Conservation (phyloP, 1,140 invertebrate species). For the Drosophila willistoni region DNA sequence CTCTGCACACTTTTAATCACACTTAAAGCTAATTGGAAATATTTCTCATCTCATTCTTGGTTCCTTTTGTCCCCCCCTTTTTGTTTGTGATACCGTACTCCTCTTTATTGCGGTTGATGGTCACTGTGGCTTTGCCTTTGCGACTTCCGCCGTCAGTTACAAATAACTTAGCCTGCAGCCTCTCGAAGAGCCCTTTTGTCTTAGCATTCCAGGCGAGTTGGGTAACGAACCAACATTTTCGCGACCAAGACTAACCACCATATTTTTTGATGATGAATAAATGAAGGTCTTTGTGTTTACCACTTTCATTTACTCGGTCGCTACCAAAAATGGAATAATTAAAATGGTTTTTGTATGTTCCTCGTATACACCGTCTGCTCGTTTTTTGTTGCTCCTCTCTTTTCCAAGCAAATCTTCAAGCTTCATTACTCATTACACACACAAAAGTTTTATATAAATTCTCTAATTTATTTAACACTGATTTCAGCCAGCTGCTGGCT, state of each 20-base stretch:
- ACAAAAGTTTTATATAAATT: constrained; percentile 45
- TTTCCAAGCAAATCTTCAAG: constrained; percentile 30
- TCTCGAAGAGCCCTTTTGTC: constrained; percentile 52
- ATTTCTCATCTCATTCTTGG: constrained; percentile 5
- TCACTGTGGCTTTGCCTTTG: constrained; percentile 44
- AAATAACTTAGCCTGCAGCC: constrained; percentile 41
- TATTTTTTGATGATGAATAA: constrained; percentile 74
- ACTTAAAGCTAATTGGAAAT: constrained; percentile 49
- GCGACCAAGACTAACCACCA: constrained; percentile 43
- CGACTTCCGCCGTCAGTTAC: constrained; percentile 38
- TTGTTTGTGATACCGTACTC: neutral
- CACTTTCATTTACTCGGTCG: constrained; percentile 70
- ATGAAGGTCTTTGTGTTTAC: constrained; percentile 76
- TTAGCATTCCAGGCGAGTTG: constrained; percentile 22
- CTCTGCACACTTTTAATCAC: neutral
- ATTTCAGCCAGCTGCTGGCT: constrained; percentile 15
- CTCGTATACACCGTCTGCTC: neutral
- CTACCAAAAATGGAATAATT: constrained; percentile 59
- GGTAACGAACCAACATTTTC: constrained; percentile 13
- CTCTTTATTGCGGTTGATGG: constrained; percentile 49
- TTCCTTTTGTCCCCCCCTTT: neutral
- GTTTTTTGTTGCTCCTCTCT: neutral
- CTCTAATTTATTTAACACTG: constrained; percentile 62
- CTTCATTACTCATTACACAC: constrained; percentile 46
- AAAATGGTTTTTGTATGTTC: constrained; percentile 27